Evolutionary conservation across 2,797 vertebrate species (phyloP).

Genomic region (Crocodylus rhombifer): DNA sequence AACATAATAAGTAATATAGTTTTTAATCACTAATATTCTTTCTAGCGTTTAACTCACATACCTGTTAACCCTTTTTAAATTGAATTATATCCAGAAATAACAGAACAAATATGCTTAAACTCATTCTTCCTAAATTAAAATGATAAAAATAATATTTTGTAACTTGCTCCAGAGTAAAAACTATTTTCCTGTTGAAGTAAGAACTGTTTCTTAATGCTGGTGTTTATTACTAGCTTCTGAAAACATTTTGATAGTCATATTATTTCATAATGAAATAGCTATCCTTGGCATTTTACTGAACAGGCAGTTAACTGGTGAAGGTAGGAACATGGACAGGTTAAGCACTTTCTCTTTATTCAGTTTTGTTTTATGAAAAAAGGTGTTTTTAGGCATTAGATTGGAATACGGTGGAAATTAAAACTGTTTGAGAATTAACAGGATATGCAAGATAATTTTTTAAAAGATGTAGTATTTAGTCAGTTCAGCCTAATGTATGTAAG

Average conservation of each 20-base stretch:
- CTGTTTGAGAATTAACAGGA: background rate
- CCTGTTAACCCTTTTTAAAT: no score
- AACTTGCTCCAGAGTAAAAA: background rate
- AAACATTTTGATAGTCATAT: background rate
- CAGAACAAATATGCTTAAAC: constrained; percentile 29
- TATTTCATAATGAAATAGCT: background rate
- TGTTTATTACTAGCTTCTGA: background rate
- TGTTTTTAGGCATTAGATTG: constrained; percentile 9
- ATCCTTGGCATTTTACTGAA: constrained; percentile 35
- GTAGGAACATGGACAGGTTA: background rate
- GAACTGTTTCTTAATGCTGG: background rate
- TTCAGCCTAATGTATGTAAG: background rate
- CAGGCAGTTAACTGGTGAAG: background rate
- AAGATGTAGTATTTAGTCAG: background rate
- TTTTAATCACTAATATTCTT: background rate
- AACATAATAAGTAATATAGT: background rate
- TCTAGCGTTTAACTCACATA: background rate
- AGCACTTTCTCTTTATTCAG: background rate
- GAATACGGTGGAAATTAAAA: constrained; percentile 3
- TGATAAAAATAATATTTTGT: background rate
- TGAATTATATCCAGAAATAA: background rate
- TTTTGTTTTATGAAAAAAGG: background rate
- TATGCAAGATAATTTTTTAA: background rate
- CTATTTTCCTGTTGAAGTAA: background rate
- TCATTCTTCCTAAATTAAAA: constrained; percentile 18